Conservation (phyloP, 23 tunicate genomes). For the Corella eumyota region DNA sequence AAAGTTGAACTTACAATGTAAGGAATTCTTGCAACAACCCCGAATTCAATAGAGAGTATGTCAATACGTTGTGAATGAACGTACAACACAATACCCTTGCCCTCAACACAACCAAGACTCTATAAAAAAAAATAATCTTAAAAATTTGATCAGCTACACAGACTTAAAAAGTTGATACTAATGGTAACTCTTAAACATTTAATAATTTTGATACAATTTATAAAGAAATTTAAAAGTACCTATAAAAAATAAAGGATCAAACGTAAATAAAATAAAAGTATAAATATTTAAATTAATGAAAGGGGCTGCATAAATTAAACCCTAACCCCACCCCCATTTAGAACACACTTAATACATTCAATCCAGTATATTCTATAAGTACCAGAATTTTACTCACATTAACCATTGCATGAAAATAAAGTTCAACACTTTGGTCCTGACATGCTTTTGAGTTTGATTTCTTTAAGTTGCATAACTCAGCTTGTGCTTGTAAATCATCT, state of each 20-base stretch:
- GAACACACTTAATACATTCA: too few relatives aligned
- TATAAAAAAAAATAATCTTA: constrained; percentile 11
- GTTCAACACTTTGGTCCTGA: constrained; percentile 46
- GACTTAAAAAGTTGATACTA: too few relatives aligned
- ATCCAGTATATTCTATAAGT: not conserved
- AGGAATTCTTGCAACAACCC: constrained; percentile 45
- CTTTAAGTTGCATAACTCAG: constrained; percentile 47
- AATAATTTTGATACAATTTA: too few relatives aligned
- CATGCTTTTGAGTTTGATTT: constrained; percentile 41
- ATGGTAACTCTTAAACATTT: too few relatives aligned
- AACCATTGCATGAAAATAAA: constrained; percentile 43
- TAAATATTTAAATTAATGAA: too few relatives aligned
- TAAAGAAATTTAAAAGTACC: too few relatives aligned
- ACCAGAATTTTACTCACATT: constrained; percentile 7
- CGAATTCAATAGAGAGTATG: constrained; percentile 54
- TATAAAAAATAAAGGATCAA: too few relatives aligned
- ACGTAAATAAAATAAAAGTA: too few relatives aligned
- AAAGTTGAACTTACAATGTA: constrained; percentile 11
- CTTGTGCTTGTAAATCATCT: constrained; percentile 41
- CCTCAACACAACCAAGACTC: constrained; percentile 42
- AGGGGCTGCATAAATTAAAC: too few relatives aligned
- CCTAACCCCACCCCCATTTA: too few relatives aligned
- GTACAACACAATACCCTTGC: constrained; percentile 59
- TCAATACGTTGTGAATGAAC: constrained; percentile 49
- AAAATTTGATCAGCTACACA: too few relatives aligned